Base-by-base conservation (phyloP, 2,797 vertebrate species). In the Discoglossus pictus region DNA sequence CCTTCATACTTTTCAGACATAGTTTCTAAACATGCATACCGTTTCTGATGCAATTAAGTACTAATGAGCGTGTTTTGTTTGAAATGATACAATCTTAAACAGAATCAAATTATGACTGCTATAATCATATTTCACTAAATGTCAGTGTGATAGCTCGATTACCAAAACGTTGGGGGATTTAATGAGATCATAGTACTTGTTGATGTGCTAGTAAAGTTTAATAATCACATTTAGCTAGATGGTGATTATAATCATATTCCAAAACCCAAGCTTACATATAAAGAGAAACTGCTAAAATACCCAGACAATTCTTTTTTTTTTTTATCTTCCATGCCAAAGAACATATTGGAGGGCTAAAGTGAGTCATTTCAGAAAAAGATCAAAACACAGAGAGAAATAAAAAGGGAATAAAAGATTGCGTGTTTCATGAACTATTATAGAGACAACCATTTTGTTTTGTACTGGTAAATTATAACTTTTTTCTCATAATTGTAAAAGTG, bases 41-140 rank as follows among this genome's bases (percentile, higher is more conserved):
- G 69, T 82, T 84, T 80, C 84, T 83, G 75, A 77, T 73, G 74
- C 79, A 83, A 86, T 83, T 82, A 82, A 70, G 67, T 55, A 48
- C 77, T 83, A 84, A 86, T 76, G 78, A 75, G 12, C 73, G 73
- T 56, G 73, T 74, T 79, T 75, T 82, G 78, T 82, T 85, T 83
- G 78, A 84, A 85, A 78, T 13, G 55, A 82, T 83, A 76, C 43
- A 76, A 62, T 61, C 24, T 77, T 65, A 72, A 83, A 70, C 27
- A 77, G 74, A 64, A 61, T 61, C 75, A 76, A 46, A 43, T 83
- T 80, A 79, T 75, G 63, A 62, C 75, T 76, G 76, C 77, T 77
- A 77, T 81, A 67, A 75, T 73, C 77, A 60, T 73, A 75, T 82
- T 77, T 84, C 80, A 73, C 79, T 68, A 75, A 72, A 82, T 74